Conservation (phyloP, 2,888 invertebrate genomes). For the Leptura quadrifasciata region DNA sequence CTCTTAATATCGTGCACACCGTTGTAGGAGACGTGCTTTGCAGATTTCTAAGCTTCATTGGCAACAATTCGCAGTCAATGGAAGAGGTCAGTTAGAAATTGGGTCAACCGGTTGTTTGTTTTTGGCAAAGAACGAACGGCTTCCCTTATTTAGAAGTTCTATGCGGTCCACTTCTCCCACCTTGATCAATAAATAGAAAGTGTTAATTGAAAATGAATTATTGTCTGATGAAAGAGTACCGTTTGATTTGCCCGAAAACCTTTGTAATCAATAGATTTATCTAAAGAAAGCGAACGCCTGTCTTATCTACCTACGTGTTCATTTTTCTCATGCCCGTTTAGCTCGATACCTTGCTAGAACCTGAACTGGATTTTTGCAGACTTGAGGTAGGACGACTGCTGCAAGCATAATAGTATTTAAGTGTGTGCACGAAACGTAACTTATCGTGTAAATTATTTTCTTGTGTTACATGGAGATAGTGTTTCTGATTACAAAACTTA, state of each 20-base stretch:
- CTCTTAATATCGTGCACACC: neutral
- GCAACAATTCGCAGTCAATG: slow-evolving; percentile 15
- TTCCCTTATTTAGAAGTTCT: slow-evolving; percentile 24
- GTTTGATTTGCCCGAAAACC: neutral
- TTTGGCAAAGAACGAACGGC: slow-evolving; percentile 30
- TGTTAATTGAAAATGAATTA: slow-evolving; percentile 17
- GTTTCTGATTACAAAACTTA: neutral
- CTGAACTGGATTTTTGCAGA: slow-evolving; percentile 22
- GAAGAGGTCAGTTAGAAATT: slow-evolving; percentile 35
- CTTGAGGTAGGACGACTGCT: neutral
- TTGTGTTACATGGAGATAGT: neutral
- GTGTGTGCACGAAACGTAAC: slow-evolving; percentile 9
- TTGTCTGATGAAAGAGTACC: neutral
- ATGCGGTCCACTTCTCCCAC: slow-evolving; percentile 18
- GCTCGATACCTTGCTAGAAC: slow-evolving; percentile 1
- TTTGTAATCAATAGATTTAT: slow-evolving; percentile 6
- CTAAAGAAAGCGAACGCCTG: slow-evolving; percentile 4
- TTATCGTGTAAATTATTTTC: slow-evolving; percentile 17
- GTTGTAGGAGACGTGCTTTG: slow-evolving; percentile 20
- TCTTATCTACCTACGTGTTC: slow-evolving; percentile 12
- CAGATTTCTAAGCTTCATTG: slow-evolving; percentile 1
- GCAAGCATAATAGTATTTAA: neutral
- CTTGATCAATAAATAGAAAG: slow-evolving; percentile 33
- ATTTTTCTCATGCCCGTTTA: neutral
- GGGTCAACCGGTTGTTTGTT: slow-evolving; percentile 33